phyloP scores from a whole-genome alignment of 2,113 vertebrate genomes.

The Chinchilla lanigera region DNA sequence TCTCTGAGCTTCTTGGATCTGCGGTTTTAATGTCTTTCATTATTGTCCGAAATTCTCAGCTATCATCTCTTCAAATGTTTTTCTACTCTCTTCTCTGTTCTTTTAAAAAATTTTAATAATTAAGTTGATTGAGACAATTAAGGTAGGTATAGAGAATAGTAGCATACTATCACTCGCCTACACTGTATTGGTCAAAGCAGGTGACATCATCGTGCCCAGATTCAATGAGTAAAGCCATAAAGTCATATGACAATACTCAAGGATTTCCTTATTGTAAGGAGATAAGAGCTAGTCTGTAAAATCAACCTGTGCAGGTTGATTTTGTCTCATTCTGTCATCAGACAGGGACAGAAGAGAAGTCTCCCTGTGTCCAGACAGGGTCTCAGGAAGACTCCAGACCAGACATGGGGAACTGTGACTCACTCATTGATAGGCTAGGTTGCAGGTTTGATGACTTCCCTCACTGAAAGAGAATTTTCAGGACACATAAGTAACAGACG shows the following conservation, averaged over 20 bases:
- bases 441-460: background rate
- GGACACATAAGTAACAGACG: background rate
- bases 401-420: background rate
- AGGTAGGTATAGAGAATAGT: background rate
- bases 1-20: background rate
- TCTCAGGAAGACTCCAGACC: background rate
- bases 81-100: background rate
- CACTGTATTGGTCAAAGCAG: background rate
- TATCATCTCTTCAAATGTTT: background rate
- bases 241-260: background rate
- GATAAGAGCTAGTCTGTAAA: background rate
- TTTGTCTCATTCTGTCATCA: background rate
- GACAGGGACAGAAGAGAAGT: background rate
- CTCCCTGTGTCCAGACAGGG: background rate
- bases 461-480: background rate
- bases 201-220: background rate
- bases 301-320: background rate
- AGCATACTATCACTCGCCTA: background rate
- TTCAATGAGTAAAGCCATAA: background rate
- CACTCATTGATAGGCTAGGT: background rate
- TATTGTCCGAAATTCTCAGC: background rate
- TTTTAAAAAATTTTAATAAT: no score
- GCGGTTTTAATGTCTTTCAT: background rate
- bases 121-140: no score
- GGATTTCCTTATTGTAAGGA: background rate